Conservation (phyloP, 2,888 invertebrate species). For the Tinea trinotella region DNA sequence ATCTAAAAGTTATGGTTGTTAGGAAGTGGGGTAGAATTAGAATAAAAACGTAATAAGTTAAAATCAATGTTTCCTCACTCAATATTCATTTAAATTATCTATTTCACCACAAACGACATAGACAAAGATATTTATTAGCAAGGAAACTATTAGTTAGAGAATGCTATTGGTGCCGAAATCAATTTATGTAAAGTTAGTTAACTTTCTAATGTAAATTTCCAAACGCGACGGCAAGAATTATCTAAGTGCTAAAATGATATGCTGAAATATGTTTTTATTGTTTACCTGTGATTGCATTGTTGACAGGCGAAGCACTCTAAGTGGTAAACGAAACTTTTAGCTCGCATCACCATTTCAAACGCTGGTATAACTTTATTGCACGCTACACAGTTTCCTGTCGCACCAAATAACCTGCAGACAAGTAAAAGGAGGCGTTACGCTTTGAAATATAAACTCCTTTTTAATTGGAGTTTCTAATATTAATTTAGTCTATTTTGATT, state of each 20-base stretch:
- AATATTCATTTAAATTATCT: background rate
- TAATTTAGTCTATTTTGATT: no score
- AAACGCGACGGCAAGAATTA: background rate
- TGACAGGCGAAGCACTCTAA: slow-evolving; percentile 96
- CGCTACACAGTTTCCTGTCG: slow-evolving; percentile 91
- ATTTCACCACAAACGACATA: background rate
- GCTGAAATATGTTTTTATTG: background rate
- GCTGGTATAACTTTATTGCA: slow-evolving; percentile 95
- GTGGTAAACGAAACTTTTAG: slow-evolving; percentile 93
- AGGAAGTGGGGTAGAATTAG: background rate
- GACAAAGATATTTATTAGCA: background rate
- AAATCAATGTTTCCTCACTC: no score
- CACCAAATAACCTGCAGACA: slow-evolving; percentile 85
- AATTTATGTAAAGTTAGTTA: slow-evolving; percentile 8
- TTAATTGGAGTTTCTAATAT: no score
- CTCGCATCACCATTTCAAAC: slow-evolving; percentile 96
- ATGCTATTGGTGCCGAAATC: slow-evolving; percentile 1
- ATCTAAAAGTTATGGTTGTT: background rate
- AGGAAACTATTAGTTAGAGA: slow-evolving; percentile 1
- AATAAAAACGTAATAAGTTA: no score
- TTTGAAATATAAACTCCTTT: no score
- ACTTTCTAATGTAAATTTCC: slow-evolving; percentile 9
- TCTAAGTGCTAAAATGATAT: background rate
- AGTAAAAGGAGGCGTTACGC: background rate
- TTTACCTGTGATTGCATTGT: slow-evolving; percentile 93